These are phyloP conservation scores for Chrysolina oricalcia DNA, from an alignment of 2,888 invertebrate genomes.

Conservation along the genomic window DNA sequence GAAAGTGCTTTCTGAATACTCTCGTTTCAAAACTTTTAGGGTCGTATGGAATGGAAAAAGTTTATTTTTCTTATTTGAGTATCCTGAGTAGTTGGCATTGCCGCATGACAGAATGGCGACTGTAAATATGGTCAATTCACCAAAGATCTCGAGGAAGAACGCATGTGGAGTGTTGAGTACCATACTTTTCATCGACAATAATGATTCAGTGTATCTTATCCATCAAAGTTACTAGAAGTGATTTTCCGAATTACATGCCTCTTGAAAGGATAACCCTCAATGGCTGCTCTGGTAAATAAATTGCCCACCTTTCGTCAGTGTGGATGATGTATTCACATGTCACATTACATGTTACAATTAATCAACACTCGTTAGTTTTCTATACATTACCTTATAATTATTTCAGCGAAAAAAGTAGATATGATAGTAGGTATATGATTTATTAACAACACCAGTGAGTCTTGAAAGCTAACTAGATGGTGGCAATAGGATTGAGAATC, in stretches of 20 bases:
- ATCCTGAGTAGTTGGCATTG: too few relatives aligned
- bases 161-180: too few relatives aligned
- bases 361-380: conserved; percentile 46
- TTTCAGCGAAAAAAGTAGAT: conserved; percentile 30
- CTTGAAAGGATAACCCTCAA: neutral
- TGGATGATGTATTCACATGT: conserved; percentile 40
- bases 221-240: neutral
- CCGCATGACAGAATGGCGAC: too few relatives aligned
- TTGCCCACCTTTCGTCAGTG: neutral
- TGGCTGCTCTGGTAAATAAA: conserved; percentile 2
- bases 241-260: neutral
- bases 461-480: conserved; percentile 43
- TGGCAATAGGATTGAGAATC: conserved; percentile 45
- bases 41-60: too few relatives aligned
- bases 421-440: conserved; percentile 25
- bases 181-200: too few relatives aligned
- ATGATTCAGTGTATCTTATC: neutral
- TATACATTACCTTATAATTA: conserved; percentile 46
- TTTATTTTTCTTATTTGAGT: too few relatives aligned
- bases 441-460: conserved; percentile 38
- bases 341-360: conserved; percentile 41
- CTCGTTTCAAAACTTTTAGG: too few relatives aligned
- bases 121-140: too few relatives aligned
- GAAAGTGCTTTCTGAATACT: too few relatives aligned
- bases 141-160: too few relatives aligned